Base-by-base conservation (phyloP, 2,888 invertebrate genomes). In the Synanthedon tipuliformis region DNA sequence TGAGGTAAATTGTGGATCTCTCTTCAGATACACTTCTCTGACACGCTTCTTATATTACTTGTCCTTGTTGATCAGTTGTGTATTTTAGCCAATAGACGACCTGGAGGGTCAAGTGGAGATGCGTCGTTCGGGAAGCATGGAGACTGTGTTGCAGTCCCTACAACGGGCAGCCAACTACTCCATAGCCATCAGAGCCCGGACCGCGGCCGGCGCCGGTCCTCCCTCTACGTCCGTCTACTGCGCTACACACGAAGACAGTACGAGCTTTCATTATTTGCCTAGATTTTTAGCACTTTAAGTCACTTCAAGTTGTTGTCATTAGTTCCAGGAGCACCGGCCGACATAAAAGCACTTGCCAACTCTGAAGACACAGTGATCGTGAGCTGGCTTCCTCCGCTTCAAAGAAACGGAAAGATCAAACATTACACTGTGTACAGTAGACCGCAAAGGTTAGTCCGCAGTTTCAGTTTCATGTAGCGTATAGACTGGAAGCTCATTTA, bases 141-240 rank as follows among this genome's bases (percentile, higher is more conserved):
- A 94, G 75, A 91, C 92, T 2, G 92, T 92, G 66, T 78, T 94
- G 58, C 92, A 92, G 67, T 90, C 92, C 0, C 81, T 95, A 56
- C 90, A 91, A 63, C 93, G 94, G 66, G 94, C 92, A 60, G 93
- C 95, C 34, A 96, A 95, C 86, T 96, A 96, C 82, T 94, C 94
- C 54, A 87, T 96, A 55, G 88, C 92, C 60, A 92, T 95, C 7
- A 82, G 94, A 64, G 95, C 95, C 3, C 92, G 92, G 63, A 95
- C 95, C 0, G 90, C 92, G 16, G 94, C 93, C n/a, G 96, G 96
- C 1, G 92, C 94, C 63, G 96, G 96, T 0, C 90, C 93, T 18
- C 84, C 93, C 52, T 92, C 93, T 60, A 77, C 88, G 48, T 90
- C 93, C 3, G 86, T 94, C 53, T 92, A 90, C 76, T 95, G 96